These are phyloP conservation scores for Allacma fusca DNA, from an alignment of 2,888 invertebrate species.

Conservation along the genomic window DNA sequence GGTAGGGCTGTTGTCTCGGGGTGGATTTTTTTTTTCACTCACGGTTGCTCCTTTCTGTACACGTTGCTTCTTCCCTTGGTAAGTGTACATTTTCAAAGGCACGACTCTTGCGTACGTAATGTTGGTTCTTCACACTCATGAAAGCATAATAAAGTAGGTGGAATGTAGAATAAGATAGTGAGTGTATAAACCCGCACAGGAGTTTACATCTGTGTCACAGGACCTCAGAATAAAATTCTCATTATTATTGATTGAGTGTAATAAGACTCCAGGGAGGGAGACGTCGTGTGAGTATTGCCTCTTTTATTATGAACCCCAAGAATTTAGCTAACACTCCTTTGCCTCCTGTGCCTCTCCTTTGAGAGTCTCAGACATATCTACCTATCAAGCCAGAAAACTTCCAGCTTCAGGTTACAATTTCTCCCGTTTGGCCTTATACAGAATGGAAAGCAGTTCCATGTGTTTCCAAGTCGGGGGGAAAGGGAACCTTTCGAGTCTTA, in stretches of 20 bases:
- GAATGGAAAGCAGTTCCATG: not conserved
- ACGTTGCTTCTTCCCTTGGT: too few species aligned
- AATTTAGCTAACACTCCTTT: not conserved
- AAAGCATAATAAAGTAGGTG: too few species aligned
- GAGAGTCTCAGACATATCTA: not conserved
- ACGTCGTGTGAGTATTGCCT: not conserved
- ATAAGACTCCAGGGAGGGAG: constrained; percentile 22
- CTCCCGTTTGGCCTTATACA: not conserved
- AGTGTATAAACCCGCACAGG: too few species aligned
- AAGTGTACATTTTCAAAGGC: not conserved
- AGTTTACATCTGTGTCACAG: not conserved
- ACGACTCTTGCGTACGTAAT: too few species aligned
- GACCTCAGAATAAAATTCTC: constrained; percentile 28
- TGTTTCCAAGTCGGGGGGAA: not conserved
- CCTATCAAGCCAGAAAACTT: not conserved
- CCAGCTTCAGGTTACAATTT: constrained; percentile 8
- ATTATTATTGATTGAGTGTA: constrained; percentile 39
- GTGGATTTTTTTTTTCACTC: not conserved
- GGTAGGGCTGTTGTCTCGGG: not conserved
- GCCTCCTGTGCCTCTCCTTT: not conserved
- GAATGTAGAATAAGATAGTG: too few species aligned
- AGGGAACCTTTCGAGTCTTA: not conserved
- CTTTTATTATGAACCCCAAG: constrained; percentile 9
- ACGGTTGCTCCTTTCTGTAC: too few species aligned
- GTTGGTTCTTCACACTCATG: too few species aligned